Base-by-base conservation (phyloP, 2,113 vertebrate species). In the Progne subis region DNA sequence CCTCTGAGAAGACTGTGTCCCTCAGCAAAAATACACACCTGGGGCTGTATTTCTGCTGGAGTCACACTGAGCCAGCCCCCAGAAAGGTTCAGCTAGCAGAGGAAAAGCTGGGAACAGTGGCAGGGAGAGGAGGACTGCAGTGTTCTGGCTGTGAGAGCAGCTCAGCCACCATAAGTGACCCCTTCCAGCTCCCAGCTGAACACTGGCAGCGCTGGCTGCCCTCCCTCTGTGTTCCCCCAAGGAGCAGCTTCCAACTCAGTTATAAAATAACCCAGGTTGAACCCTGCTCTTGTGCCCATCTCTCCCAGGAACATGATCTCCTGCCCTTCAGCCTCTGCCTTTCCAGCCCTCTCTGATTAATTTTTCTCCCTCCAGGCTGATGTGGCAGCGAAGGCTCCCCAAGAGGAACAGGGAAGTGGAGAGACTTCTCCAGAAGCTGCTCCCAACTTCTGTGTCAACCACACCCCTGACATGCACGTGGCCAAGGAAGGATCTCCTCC, bases 181-280 rank as follows among this genome's bases (percentile, higher is more conserved):
- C 37, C 19, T 23, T 17, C 12, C 3, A 32, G 57, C 50, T 89
- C 50, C 29, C 59, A 39, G 81, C 63, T 65, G 59, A 41, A 16
- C 1, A 0, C 55, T 81, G 92, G 26, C 81, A 61, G 81, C 0
- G 0, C 68, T 31, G 28, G 14, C 13, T 5, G 3, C 65, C 31
- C 37, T 84, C 44, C 60, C 64, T 61, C 63, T 6, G 23, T 18
- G 12, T 7, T 13, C 86, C 76, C 50, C 56, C 39, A 6, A 1
- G 43, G 81, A 80, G 41, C 8, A 50, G 26, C 59, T 86, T 53
- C 87, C 65, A 84, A 1, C 65, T 79, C 1, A 1, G 82, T 85
- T 95, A 87, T 53, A 75, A 90, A 93, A 94, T 55, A 93, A 92
- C 52, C 21, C 60, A 74, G 59, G 17, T 8, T 89, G 82, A 89